Evolutionary conservation across 2,888 invertebrate species (phyloP).

Genomic region (Harpagoxenus sublaevis): DNA sequence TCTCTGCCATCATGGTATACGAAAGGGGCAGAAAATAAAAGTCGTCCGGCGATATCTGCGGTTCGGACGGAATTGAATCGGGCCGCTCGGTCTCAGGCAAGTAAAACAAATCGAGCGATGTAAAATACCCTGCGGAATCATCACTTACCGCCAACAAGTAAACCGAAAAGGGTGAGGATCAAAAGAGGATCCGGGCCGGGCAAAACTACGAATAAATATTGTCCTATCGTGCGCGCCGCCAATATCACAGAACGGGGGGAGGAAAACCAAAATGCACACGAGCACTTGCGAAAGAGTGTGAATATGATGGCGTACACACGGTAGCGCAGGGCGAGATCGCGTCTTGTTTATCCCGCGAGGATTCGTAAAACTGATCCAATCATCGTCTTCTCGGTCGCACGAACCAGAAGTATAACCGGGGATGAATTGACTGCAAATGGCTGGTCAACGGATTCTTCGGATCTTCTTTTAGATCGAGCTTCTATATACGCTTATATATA

Average conservation of each 20-base stretch:
- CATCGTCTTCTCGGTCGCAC: conserved; percentile 77
- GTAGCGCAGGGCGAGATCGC: conserved; percentile 73
- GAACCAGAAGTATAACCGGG: conserved; percentile 46
- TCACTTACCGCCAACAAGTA: conserved; percentile 47
- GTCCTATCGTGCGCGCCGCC: conserved; percentile 40
- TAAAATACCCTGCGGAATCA: conserved; percentile 55
- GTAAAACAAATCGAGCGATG: conserved; percentile 54
- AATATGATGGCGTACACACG: background rate
- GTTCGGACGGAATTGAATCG: conserved; percentile 56
- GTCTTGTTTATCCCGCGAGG: conserved; percentile 86
- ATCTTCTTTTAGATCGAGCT: conserved; percentile 42
- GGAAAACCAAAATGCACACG: conserved; percentile 53
- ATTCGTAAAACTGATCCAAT: conserved; percentile 88
- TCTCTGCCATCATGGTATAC: background rate
- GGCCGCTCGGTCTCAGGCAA: conserved; percentile 51
- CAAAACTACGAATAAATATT: conserved; percentile 60
- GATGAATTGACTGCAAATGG: conserved; percentile 67
- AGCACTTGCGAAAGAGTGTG: background rate
- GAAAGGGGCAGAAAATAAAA: conserved; percentile 37
- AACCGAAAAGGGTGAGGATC: conserved; percentile 39
- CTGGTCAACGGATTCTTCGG: conserved; percentile 59
- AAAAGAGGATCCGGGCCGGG: conserved; percentile 34
- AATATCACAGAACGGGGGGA: conserved; percentile 33
- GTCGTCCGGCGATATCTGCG: conserved; percentile 38
- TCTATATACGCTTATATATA: conserved; percentile 19